These are phyloP conservation scores for Ceryle rudis DNA, from an alignment of 2,797 vertebrate genomes.

Conservation along the genomic window DNA sequence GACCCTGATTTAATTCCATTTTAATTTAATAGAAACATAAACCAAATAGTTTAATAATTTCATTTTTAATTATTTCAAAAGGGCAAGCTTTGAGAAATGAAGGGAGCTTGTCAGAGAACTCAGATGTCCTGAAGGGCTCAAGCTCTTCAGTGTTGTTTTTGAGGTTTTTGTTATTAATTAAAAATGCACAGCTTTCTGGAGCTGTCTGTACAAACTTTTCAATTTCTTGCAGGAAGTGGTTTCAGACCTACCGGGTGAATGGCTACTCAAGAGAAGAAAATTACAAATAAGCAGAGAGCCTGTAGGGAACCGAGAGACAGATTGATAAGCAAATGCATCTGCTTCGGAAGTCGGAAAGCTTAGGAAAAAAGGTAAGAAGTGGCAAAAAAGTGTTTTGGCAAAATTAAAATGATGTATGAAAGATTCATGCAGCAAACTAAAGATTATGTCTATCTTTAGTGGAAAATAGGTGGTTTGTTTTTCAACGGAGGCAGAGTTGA, in stretches of 20 bases:
- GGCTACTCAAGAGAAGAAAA: background rate
- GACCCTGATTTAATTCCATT: background rate
- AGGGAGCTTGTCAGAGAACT: background rate
- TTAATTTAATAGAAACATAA: conserved; percentile 1
- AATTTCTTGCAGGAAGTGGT: background rate
- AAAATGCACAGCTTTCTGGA: background rate
- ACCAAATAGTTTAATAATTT: background rate
- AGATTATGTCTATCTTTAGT: background rate
- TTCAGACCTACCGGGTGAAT: background rate
- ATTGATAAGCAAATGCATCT: background rate
- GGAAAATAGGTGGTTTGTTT: background rate
- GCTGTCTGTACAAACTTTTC: background rate
- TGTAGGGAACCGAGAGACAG: background rate
- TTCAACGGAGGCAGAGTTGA: background rate
- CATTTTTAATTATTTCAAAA: background rate
- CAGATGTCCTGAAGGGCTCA: background rate
- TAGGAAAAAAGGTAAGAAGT: background rate
- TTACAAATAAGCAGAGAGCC: background rate
- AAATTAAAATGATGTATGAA: background rate
- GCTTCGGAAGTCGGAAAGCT: background rate
- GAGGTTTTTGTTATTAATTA: background rate
- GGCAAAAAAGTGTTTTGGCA: background rate
- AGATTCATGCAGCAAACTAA: background rate
- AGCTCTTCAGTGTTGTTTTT: background rate
- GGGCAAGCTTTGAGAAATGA: background rate